Evolutionary conservation across 2,113 vertebrate genomes (phyloP).

Genomic region (Suricata suricatta): DNA sequence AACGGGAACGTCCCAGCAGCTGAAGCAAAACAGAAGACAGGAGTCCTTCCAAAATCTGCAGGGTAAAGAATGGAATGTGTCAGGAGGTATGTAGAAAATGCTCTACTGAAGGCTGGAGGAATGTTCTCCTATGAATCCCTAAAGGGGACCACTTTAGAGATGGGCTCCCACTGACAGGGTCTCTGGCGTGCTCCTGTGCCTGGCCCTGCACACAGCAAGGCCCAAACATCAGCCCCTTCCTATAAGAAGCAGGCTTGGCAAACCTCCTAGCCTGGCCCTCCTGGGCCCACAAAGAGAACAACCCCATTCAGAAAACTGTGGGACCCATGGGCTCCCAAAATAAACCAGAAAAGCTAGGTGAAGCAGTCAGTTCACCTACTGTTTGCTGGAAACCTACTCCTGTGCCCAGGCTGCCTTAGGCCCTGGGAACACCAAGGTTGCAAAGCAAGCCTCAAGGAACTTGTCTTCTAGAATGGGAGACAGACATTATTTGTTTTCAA

Average conservation of each 20-base stretch:
- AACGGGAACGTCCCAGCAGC: not conserved
- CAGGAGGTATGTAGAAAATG: not conserved
- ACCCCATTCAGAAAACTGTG: not conserved
- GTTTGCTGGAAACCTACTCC: too few species aligned
- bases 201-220: not conserved
- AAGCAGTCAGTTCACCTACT: not conserved
- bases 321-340: not conserved
- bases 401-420: too few species aligned
- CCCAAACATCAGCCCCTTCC: not conserved
- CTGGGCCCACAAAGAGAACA: not conserved
- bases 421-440: not conserved
- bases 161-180: not conserved
- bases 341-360: not conserved
- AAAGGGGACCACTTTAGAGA: not conserved
- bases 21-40: not conserved
- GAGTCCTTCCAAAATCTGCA: not conserved
- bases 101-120: not conserved
- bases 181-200: not conserved
- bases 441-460: not conserved
- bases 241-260: not conserved
- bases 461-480: not conserved
- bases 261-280: not conserved
- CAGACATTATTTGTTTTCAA: not conserved
- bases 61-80: not conserved
- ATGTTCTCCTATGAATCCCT: not conserved